Percentiles rank a stretch among this genome's conserved stretches.
These are phyloP conservation scores for Chauna torquata DNA, from an alignment of 2,113 vertebrate genomes.

Conservation along the genomic window DNA sequence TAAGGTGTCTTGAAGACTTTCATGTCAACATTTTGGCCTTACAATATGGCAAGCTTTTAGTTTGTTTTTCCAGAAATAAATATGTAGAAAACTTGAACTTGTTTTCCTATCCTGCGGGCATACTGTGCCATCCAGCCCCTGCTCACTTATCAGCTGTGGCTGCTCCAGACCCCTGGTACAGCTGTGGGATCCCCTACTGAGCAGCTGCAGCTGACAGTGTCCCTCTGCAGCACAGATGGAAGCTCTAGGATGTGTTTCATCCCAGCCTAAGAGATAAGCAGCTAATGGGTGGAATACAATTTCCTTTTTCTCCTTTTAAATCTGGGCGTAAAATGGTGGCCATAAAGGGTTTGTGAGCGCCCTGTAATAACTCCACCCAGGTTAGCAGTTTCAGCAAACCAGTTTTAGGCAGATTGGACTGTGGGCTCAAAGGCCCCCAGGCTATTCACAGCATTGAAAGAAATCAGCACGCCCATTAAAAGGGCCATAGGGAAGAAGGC, in stretches of 20 bases:
- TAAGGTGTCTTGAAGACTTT: neutral
- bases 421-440: neutral
- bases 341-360: neutral
- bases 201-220: neutral
- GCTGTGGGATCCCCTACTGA: neutral
- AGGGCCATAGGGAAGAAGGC: neutral
- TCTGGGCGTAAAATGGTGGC: neutral
- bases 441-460: neutral
- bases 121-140: neutral
- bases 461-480: neutral
- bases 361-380: neutral
- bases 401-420: neutral
- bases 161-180: neutral
- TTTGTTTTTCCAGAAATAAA: neutral
- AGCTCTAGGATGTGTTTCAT: neutral
- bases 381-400: neutral
- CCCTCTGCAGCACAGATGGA: neutral
- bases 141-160: neutral
- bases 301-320: neutral
- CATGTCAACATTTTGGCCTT: neutral
- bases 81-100: neutral
- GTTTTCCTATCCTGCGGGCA: neutral
- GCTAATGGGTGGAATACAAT: accelerated
- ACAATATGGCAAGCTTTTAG: neutral
- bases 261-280: neutral